phyloP scores from a whole-genome alignment of 2,797 vertebrate species.

The Anas bernieri region DNA sequence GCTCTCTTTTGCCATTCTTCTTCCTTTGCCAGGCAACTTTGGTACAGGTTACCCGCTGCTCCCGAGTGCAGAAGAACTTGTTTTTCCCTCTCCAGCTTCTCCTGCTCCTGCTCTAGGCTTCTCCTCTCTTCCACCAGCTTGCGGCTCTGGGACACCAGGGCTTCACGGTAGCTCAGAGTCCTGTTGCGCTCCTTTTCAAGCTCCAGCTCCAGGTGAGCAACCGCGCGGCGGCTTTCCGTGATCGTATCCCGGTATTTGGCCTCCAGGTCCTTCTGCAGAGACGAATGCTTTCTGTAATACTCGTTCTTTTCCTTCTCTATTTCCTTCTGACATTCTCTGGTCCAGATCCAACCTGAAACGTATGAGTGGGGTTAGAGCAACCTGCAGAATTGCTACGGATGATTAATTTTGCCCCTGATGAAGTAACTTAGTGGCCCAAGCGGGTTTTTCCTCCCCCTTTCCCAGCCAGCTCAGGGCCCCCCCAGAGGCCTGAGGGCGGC shows the following conservation, averaged over 20 bases:
- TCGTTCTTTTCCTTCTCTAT: conserved; percentile 85
- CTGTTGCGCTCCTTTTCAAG: conserved; percentile 92
- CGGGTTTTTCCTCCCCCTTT: not conserved
- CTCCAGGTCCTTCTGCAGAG: conserved; percentile 86
- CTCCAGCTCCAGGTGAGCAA: conserved; percentile 88
- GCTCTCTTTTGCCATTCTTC: conserved; percentile 84
- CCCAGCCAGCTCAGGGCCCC: too few relatives aligned
- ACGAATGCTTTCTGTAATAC: conserved; percentile 79
- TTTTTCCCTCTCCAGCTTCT: conserved; percentile 85
- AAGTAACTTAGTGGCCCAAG: not conserved
- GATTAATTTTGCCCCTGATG: not conserved
- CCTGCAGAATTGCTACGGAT: not conserved
- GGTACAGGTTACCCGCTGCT: conserved; percentile 77
- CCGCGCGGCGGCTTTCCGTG: conserved; percentile 83
- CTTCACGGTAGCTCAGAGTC: conserved; percentile 88
- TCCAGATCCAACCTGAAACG: conserved; percentile 95
- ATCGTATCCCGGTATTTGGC: conserved; percentile 86
- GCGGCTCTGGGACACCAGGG: conserved; percentile 89
- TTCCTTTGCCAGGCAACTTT: conserved; percentile 82
- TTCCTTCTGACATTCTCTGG: conserved; percentile 91
- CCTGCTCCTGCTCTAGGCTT: conserved; percentile 85
- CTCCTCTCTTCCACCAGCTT: conserved; percentile 89
- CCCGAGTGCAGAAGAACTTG: conserved; percentile 78
- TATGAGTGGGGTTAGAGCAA: not conserved
- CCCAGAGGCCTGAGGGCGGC: not conserved